Percentiles rank a stretch among this genome's conserved stretches.
These are phyloP conservation scores for Callorhinus ursinus DNA, from an alignment of 2,113 vertebrate species.

Conservation along the genomic window DNA sequence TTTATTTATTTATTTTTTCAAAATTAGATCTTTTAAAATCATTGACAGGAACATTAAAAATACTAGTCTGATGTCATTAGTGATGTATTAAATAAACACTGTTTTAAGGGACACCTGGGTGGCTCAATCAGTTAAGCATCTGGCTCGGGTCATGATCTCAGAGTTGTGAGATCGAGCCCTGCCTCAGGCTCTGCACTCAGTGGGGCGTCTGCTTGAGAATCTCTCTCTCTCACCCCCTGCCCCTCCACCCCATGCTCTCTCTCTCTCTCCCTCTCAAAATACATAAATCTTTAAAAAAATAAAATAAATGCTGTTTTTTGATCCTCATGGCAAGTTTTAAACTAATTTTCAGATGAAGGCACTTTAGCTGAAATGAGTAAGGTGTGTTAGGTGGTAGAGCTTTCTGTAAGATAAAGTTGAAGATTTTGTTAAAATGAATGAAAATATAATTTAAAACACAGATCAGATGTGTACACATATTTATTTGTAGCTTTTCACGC, in stretches of 20 bases:
- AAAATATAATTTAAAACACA: neutral
- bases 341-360: neutral
- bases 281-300: neutral
- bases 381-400: neutral
- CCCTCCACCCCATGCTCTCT: neutral
- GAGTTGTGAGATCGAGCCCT: neutral
- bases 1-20: neutral
- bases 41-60: slow-evolving; percentile 25
- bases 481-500: neutral
- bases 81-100: neutral
- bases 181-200: neutral
- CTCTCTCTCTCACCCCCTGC: neutral
- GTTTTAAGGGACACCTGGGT: neutral
- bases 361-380: neutral
- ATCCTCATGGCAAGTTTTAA: neutral
- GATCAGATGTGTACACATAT: neutral
- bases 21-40: slow-evolving; percentile 13
- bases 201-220: neutral
- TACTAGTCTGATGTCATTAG: neutral
- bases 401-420: neutral
- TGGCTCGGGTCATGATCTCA: neutral
- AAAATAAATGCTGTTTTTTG: neutral
- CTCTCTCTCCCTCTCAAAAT: neutral
- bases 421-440: neutral
- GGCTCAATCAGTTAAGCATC: neutral